A percentile compares a stretch with the other conserved stretches of the same genome.
These are phyloP conservation scores for Probosciger aterrimus DNA, from an alignment of 2,113 vertebrate genomes.

Conservation along the genomic window DNA sequence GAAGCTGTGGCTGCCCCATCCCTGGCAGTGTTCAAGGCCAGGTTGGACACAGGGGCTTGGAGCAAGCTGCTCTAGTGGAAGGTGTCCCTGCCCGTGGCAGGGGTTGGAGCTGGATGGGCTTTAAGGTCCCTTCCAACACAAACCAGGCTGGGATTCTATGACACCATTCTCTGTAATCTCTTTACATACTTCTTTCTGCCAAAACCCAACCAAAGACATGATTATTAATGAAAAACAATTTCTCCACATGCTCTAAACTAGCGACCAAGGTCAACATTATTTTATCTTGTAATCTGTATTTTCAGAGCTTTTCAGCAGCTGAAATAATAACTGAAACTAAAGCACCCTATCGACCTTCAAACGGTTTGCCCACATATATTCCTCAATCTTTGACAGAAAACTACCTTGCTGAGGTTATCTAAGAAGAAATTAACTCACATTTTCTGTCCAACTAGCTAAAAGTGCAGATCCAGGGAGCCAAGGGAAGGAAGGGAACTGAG, in stretches of 20 bases:
- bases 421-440: not conserved
- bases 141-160: not conserved
- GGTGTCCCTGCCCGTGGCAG: not conserved
- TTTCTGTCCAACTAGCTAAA: not conserved
- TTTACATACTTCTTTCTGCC: not conserved
- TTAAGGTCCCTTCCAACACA: not conserved
- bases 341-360: not conserved
- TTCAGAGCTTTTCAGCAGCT: not conserved
- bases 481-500: not conserved
- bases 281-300: not conserved
- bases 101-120: not conserved
- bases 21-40: too few species aligned
- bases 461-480: not conserved
- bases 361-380: not conserved
- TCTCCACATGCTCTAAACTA: not conserved
- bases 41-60: too few species aligned
- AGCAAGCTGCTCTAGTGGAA: not conserved
- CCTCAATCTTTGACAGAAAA: not conserved
- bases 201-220: accelerated
- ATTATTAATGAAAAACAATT: not conserved
- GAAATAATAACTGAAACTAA: not conserved
- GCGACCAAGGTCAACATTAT: not conserved
- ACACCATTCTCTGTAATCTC: not conserved
- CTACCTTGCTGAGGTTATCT: not conserved
- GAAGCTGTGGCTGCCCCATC: too few species aligned